phyloP scores from a whole-genome alignment of 2,888 invertebrate genomes.

The Yponomeuta plumbellus region DNA sequence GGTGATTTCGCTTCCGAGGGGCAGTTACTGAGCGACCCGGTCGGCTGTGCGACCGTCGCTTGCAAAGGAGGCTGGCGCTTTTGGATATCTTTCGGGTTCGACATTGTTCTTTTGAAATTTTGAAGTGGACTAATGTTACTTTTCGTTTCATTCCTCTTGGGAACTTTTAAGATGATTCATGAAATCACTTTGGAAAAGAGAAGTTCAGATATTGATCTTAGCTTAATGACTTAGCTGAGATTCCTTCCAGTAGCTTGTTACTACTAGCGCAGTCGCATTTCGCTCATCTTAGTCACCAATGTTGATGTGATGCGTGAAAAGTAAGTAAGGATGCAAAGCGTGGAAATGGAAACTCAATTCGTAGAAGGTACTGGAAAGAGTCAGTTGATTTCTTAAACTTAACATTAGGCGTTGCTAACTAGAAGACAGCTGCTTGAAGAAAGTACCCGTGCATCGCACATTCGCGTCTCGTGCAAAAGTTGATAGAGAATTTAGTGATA shows the following conservation, averaged over 20 bases:
- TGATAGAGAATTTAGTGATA: slow-evolving; percentile 59
- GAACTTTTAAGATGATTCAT: slow-evolving; percentile 54
- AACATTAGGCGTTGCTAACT: slow-evolving; percentile 74
- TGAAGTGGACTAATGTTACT: slow-evolving; percentile 51
- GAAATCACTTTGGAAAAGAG: slow-evolving; percentile 31
- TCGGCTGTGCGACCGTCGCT: slow-evolving; percentile 26
- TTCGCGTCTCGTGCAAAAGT: slow-evolving; percentile 75
- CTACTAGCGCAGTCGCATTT: neutral
- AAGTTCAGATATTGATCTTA: slow-evolving; percentile 61
- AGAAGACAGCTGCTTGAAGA: slow-evolving; percentile 75
- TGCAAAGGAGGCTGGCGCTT: slow-evolving; percentile 65
- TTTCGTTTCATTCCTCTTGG: slow-evolving; percentile 76
- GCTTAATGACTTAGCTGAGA: slow-evolving; percentile 49
- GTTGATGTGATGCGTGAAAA: neutral
- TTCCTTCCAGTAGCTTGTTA: slow-evolving; percentile 57
- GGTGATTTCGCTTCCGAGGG: slow-evolving; percentile 15
- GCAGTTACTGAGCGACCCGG: neutral
- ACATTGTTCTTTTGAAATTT: slow-evolving; percentile 37
- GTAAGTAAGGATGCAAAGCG: neutral
- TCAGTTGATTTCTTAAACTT: slow-evolving; percentile 55
- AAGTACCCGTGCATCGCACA: slow-evolving; percentile 75
- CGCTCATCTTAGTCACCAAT: neutral
- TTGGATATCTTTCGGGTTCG: slow-evolving; percentile 60
- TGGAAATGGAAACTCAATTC: slow-evolving; percentile 8
- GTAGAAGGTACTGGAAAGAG: slow-evolving; percentile 44